Evolutionary conservation across 2,113 vertebrate species (phyloP), one percentile per base, ranked within the genome.

Genomic region (Bettongia penicillata): DNA sequence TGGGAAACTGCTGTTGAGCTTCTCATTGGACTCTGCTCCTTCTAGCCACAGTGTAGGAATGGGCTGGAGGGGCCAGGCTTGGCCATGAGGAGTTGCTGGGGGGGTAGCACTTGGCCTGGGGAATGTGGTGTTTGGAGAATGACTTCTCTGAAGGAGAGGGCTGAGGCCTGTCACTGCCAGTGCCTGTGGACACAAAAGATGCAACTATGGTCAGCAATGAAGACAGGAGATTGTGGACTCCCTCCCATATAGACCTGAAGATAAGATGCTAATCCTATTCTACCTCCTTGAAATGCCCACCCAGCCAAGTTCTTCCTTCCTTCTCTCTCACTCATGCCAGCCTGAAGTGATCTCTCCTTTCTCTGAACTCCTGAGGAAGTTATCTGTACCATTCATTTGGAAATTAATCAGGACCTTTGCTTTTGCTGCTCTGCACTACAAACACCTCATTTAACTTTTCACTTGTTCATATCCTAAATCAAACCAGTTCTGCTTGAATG

Each of bases 1-100:
- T 0, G 99, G 99, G 98, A 99, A 99, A 98, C 99, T 99, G 99
- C 99, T 99, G 98, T 99, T 99, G 97, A 99, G 99, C 98, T 99
- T 99, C 98, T 99, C 99, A 8, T 98, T 99, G 96, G 99, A 99
- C 93, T 99, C 99, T 0, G 99, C 96, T 84, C 99, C 98, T 28
- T 99, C 99, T 94, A 99, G 98, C 95, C 98, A 98, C 96, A 99
- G 98, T 19, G 99, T 99, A 0, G 99, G 99, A 95, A 99, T 99
- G 98, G 97, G 99, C 95, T 98, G 98, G 0, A 95, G 98, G 14
- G 97, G 98, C 97, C 99, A 98, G 96, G 98, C 98, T 3, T 97
- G 98, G 94, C 95, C 98, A 98, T 99, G 98, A 1, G 99, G 99
- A 3, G 99, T 99, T 91, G 99, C 98, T 0, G 99, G 99, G 26